These are phyloP conservation scores for Erannis defoliaria DNA, from an alignment of 2,888 invertebrate species.

Conservation along the genomic window DNA sequence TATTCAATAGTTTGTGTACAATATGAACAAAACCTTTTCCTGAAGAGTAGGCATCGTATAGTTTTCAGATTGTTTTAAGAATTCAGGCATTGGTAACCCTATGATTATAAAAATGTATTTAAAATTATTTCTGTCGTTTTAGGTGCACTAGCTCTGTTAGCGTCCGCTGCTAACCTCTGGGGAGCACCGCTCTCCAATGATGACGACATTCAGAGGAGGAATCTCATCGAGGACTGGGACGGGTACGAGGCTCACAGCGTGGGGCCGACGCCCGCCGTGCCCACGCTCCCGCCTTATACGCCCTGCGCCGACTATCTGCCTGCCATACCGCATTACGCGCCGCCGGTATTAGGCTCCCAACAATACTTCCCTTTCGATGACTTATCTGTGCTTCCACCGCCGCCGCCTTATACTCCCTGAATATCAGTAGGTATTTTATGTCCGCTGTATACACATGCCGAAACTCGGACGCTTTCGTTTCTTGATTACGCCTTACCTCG, in stretches of 20 bases:
- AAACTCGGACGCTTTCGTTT: too few species aligned
- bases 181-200: constrained; percentile 82
- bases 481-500: too few species aligned
- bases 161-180: constrained; percentile 90
- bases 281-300: constrained; percentile 87
- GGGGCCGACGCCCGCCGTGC: constrained; percentile 86
- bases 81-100: neutral
- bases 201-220: constrained; percentile 82
- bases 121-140: constrained; percentile 48
- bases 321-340: constrained; percentile 67
- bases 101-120: too few species aligned
- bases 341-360: constrained; percentile 73
- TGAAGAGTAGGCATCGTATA: too few species aligned
- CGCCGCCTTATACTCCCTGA: constrained; percentile 85
- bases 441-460: neutral
- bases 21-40: too few species aligned
- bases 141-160: constrained; percentile 89
- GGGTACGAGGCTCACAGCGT: constrained; percentile 87
- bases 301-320: constrained; percentile 78
- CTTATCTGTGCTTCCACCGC: constrained; percentile 80
- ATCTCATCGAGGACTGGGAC: constrained; percentile 88
- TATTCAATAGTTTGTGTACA: too few species aligned
- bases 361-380: constrained; percentile 83
- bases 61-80: too few species aligned
- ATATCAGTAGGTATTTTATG: neutral